Base-by-base conservation (phyloP, 2,113 vertebrate species). In the Ailuropoda melanoleuca region DNA sequence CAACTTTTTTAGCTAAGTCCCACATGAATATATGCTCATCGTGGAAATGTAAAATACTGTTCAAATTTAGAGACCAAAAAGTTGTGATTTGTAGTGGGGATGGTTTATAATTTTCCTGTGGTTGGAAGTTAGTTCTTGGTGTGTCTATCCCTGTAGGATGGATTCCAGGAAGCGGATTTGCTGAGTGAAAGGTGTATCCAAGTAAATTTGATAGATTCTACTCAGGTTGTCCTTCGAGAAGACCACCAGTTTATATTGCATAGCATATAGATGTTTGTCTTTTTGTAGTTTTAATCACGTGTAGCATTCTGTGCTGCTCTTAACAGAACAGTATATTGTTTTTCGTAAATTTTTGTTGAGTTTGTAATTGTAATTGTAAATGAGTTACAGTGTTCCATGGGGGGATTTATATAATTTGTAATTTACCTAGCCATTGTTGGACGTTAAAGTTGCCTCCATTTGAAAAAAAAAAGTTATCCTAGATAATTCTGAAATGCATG, bases 321-420 rank as follows among this genome's bases (percentile, higher is more conserved):
- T 90, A n/a, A 37, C 46, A 91, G 48, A 53, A 58, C 34, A 48
- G 0, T 58, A 13, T 85, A 31, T 50, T 95, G 19, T 88, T 92
- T 97, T 87, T 24, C 6, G 15, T 75, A 95, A 72, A 14, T 68
- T 80, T 94, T 55, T 64, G 8, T 74, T 93, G 29, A 93, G 6
- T 70, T 94, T 84, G 37, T 89, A 31, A 93, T 68, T 74, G 6
- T 80, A 87, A 83, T 96, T 83, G 10, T 91, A 83, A 94, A 93
- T 83, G 46, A 93, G 26, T 81, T 93, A 18, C 8, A 18, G n/a
- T 72, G 43, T 5, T 14, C 74, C 4, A 0, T 48, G 17, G n/a
- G 34, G 66, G 1, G 43, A 4, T n/a, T 37, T 48, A 29, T 48
- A 48, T 48, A 9, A 77, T 91, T 75, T 19, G 56, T 90, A 70